These are phyloP conservation scores for Sciurus niger DNA, from an alignment of 2,113 vertebrate genomes.

Conservation along the genomic window DNA sequence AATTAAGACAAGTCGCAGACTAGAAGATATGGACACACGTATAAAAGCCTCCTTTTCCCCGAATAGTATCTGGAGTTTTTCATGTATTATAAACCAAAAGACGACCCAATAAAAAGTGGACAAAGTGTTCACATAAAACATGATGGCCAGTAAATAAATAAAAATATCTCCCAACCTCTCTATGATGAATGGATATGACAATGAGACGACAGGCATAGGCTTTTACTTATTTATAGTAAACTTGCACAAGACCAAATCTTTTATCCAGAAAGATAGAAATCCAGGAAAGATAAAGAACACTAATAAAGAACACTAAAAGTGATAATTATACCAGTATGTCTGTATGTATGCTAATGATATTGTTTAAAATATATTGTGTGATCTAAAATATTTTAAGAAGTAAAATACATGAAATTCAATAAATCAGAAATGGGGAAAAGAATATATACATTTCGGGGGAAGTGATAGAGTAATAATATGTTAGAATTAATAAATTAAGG, in stretches of 20 bases:
- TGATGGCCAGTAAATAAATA: not conserved
- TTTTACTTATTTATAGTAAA: not conserved
- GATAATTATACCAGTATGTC: not conserved
- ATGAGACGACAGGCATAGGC: not conserved
- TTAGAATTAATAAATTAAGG: slow-evolving; percentile 32
- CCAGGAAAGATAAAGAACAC: not conserved
- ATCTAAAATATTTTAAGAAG: not conserved
- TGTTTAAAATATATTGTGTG: not conserved
- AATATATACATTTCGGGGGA: not conserved
- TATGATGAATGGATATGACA: not conserved
- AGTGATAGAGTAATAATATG: not conserved
- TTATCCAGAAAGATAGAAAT: slow-evolving; percentile 7
- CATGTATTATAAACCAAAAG: slow-evolving; percentile 50
- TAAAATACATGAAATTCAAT: not conserved
- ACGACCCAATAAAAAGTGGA: slow-evolving; percentile 28
- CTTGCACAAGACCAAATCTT: not conserved
- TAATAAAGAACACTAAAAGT: not conserved
- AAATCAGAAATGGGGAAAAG: not conserved
- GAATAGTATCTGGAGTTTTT: slow-evolving; percentile 56
- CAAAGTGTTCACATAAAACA: slow-evolving; percentile 44
- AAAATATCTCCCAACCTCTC: not conserved
- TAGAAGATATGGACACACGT: slow-evolving; percentile 51
- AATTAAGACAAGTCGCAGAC: slow-evolving; percentile 25
- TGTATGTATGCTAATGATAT: not conserved
- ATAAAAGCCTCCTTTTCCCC: slow-evolving; percentile 21